phyloP scores from a whole-genome alignment of 1,140 invertebrate species.

The Tetramorium alpestre region DNA sequence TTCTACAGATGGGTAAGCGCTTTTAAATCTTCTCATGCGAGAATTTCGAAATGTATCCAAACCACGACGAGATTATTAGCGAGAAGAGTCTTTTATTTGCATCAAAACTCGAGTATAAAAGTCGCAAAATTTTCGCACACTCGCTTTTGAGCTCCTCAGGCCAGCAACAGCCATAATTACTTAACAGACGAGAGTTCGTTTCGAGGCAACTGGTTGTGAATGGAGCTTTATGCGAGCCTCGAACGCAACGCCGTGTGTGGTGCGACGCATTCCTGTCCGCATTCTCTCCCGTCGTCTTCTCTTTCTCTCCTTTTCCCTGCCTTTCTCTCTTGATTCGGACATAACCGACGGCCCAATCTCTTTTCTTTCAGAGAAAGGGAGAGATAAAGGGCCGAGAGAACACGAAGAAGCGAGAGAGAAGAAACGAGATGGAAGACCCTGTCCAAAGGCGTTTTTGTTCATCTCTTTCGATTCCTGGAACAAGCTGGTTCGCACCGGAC shows the following conservation, averaged over 20 bases:
- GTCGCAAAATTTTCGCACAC: slow-evolving; percentile 11
- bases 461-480: slow-evolving; percentile 73
- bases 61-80: neutral
- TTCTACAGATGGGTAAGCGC: neutral
- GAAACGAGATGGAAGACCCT: neutral
- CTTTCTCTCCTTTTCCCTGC: slow-evolving; percentile 60
- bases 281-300: slow-evolving; percentile 66
- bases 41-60: neutral
- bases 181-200: slow-evolving; percentile 1
- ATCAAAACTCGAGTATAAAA: slow-evolving; percentile 5
- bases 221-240: slow-evolving; percentile 67
- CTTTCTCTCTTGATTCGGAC: slow-evolving; percentile 68
- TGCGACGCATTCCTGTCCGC: slow-evolving; percentile 75
- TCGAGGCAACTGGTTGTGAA: slow-evolving; percentile 64
- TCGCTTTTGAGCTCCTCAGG: neutral
- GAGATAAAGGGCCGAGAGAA: neutral
- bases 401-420: neutral
- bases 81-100: neutral
- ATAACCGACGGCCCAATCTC: slow-evolving; percentile 66
- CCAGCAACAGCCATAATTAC: slow-evolving; percentile 27
- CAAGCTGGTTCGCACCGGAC: slow-evolving; percentile 70
- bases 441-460: slow-evolving; percentile 65
- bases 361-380: slow-evolving; percentile 54
- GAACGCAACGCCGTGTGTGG: slow-evolving; percentile 71
- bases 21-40: neutral